Conservation (phyloP, 2,113 vertebrate genomes). For the Oriolus oriolus region DNA sequence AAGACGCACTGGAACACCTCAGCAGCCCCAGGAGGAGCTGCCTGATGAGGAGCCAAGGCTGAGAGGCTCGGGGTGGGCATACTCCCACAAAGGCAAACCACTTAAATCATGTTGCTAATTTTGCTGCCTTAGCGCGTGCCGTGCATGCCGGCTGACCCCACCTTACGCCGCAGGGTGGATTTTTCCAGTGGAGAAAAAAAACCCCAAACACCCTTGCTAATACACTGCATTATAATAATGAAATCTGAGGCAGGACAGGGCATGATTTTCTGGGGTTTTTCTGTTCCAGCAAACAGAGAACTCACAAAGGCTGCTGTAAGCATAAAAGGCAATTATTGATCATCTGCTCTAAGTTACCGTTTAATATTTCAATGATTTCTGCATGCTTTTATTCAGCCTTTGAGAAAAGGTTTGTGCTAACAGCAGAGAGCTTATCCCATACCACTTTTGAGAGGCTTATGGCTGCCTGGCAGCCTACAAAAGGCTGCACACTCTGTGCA, state of each 20-base stretch:
- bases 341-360: not conserved
- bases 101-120: conserved; percentile 13
- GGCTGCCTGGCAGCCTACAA: not conserved
- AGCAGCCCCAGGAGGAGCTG: not conserved
- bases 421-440: accelerated
- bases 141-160: not conserved
- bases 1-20: accelerated
- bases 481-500: not conserved
- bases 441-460: not conserved
- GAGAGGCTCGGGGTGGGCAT: not conserved
- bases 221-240: not conserved
- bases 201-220: not conserved
- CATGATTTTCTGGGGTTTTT: not conserved
- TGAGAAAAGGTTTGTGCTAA: not conserved
- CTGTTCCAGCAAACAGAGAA: not conserved
- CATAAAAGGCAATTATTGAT: not conserved
- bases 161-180: not conserved
- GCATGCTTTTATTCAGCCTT: not conserved
- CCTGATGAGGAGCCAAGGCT: not conserved
- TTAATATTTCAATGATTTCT: not conserved
- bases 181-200: not conserved
- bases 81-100: not conserved
- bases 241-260: not conserved
- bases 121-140: not conserved
- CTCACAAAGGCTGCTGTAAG: not conserved